Evolutionary conservation across 2,797 vertebrate species (phyloP), one percentile per base, ranked within the genome.

Genomic region (Gallirallus australis): DNA sequence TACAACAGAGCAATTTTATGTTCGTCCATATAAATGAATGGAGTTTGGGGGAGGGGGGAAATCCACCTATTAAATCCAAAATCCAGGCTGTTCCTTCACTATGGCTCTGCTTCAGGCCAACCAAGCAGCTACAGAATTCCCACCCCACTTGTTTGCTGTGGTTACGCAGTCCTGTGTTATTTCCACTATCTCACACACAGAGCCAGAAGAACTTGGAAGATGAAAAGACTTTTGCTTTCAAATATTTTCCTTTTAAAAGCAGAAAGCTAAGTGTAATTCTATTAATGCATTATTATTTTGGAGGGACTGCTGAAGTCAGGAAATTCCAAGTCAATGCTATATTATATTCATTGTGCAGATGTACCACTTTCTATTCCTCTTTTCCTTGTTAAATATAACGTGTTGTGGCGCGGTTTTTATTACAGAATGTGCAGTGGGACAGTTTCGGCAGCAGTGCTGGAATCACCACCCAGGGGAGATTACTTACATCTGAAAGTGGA

Each of bases 161-260:
- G 96, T 96, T 96, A 96, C 95, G 80, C 68, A 90, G 90, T 63
- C 50, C 64, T 90, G 24, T 90, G 86, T 93, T 94, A 89, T 94
- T 96, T 96, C 94, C 96, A 94, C 89, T 94, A 90, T 97, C 96
- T 94, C 95, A 94, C 91, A 95, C 60, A 77, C 28, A 25, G 80
- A 94, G 90, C 95, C 95, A 97, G 90, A 90, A 97, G 87, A 91
- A 95, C 88, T 95, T 96, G 96, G 96, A 95, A 96, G 91, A 91
- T 89, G 48, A 90, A 91, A 96, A 94, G 73, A 77, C 70, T 88
- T 94, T 50, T 94, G 77, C 95, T 95, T 96, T 96, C 94, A 97
- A 94, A 95, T 95, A 95, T 86, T 97, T 96, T 95, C 85, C 90
- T 96, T 86, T 91, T 70, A 76, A 94, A 94, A 95, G 90, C 66